A percentile compares a stretch with the other conserved stretches of the same genome.
Evolutionary conservation across 2,113 vertebrate species (phyloP).

Genomic region (Hipposideros armiger): DNA sequence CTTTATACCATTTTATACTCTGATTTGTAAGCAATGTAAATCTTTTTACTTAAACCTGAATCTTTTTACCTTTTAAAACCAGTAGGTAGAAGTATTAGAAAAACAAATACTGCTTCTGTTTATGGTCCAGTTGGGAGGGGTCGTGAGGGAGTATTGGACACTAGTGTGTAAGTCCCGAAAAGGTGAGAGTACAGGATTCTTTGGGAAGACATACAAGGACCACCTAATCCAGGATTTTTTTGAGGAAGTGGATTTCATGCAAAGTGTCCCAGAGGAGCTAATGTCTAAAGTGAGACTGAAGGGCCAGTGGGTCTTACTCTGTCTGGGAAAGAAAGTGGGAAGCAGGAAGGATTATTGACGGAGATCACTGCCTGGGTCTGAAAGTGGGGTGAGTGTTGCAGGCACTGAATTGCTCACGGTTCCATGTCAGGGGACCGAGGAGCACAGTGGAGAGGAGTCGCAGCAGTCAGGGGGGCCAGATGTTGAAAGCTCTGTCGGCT

Average conservation of each 20-base stretch:
- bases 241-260: neutral
- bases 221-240: neutral
- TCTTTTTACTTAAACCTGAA: neutral
- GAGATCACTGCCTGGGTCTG: neutral
- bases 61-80: neutral
- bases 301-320: neutral
- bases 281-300: neutral
- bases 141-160: neutral
- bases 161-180: neutral
- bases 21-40: neutral
- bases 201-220: neutral
- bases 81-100: slow-evolving; percentile 3
- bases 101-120: neutral
- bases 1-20: neutral
- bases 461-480: neutral
- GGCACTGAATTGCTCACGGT: neutral
- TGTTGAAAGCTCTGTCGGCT: neutral
- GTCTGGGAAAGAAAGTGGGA: neutral
- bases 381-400: neutral
- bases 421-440: neutral
- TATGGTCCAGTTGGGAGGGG: neutral
- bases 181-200: neutral
- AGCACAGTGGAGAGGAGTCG: rapidly evolving
- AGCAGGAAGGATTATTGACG: neutral
- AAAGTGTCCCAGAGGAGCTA: neutral